Evolutionary conservation across 2,888 invertebrate species (phyloP), one percentile per base, ranked within the genome.

Genomic region (Diaperis boleti): DNA sequence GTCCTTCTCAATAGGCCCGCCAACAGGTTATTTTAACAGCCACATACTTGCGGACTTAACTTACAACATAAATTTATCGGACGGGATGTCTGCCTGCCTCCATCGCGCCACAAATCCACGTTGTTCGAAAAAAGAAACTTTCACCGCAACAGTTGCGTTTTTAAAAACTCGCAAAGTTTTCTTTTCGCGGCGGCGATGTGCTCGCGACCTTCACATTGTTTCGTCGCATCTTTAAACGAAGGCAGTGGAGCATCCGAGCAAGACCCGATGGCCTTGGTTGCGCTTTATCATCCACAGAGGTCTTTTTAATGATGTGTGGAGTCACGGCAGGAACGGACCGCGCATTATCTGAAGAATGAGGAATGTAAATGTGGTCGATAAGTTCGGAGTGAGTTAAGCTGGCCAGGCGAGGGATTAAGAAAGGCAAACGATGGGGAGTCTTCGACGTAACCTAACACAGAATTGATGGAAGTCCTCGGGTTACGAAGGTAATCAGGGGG

Each of bases 201-300:
- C 11, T 35, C 35, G 15, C 29, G 41, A 52, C 59, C 52, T 60
- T 60, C 59, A 60, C 59, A 44, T 60, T 59, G 50, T 50, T 37
- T 64, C 67, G 66, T 66, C 57, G 68, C 70, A 64, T 62, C 64
- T 66, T 69, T 60, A 66, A 72, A 70, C 63, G 66, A 67, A 72
- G 74, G 72, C 74, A 74, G 70, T 73, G 61, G 73, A 72, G 71
- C 73, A 73, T 71, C 70, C 67, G 69, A 70, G 65, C 69, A 57
- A 70, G 71, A 71, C 71, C 68, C 56, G 73, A 33, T 66, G 70
- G 59, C 73, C 73, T 74, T 74, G 73, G 62, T 61, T 64, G 31
- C 47, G 39, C 49, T 35, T 49, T 37, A 52, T 26, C 42, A 42
- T 54, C 54, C 39, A 29, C 42, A 13, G 37, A 37, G 37, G 22